Base-by-base conservation (phyloP, 2,113 vertebrate genomes). In the Erythrocercus mccallii region DNA sequence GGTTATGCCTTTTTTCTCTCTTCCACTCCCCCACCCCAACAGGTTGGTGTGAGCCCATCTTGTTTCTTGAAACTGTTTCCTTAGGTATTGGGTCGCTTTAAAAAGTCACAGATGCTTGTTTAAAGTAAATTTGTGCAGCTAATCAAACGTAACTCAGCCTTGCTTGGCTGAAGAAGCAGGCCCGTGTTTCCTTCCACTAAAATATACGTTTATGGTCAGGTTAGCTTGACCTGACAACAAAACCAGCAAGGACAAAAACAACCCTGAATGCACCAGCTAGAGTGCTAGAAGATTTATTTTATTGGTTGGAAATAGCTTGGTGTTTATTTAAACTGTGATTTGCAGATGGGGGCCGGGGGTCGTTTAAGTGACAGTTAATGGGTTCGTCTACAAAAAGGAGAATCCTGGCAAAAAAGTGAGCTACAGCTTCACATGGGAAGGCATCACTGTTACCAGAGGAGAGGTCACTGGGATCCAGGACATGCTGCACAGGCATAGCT, bases 141-240 rank as follows among this genome's bases (percentile, higher is more conserved):
- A 51, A 83, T 68, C 68, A 51, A 48, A 9, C 16, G 13, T 35
- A 78, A 70, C 20, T 72, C 66, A 65, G 73, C 47, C 82, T 62
- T 15, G 64, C 4, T 61, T 5, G 58, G 90, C 72, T 71, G 54
- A 81, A 78, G 86, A 78, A 86, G 31, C 82, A 79, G 48, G 16
- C 16, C 88, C 17, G 3, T 11, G 79, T 45, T 88, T 90, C 53
- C 60, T 81, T 82, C 72, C 72, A 62, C 25, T 68, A 61, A 94
- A 94, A 81, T 81, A 78, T 12, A 88, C 69, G 86, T 78, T 81
- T 76, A 27, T 76, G 90, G 51, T 81, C 77, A 84, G 92, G 95
- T 95, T 96, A 94, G 76, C 88, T 81, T 28, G 90, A 97, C 94
- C 94, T 81, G 90, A 94, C 80, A 92, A 66, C 71, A 90, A 92